phyloP scores from a whole-genome alignment of 2,888 invertebrate species.

The Nomada hirtipes region DNA sequence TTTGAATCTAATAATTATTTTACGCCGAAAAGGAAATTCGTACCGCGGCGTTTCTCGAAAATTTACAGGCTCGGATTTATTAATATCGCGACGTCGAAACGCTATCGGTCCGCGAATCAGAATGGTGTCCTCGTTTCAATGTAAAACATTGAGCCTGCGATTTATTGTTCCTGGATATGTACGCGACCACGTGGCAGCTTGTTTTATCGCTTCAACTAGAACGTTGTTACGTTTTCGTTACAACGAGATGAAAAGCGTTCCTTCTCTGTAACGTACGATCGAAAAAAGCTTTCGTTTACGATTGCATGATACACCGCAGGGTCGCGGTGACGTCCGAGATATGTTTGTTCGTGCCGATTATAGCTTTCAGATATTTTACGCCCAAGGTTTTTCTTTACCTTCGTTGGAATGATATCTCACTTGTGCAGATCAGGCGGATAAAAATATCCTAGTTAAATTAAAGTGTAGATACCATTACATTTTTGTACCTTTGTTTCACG shows the following conservation, averaged over 20 bases:
- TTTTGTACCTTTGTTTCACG: too few relatives aligned
- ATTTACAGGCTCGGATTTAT: conserved; percentile 3
- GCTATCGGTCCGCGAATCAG: conserved; percentile 16
- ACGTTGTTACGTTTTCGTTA: conserved; percentile 25
- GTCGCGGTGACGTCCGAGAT: too few relatives aligned
- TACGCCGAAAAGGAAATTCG: not conserved
- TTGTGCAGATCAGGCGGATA: too few relatives aligned
- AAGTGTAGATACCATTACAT: too few relatives aligned
- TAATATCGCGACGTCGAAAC: conserved; percentile 23
- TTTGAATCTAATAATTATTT: not conserved
- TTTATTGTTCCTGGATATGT: conserved; percentile 27
- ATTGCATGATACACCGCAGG: too few relatives aligned
- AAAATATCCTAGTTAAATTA: too few relatives aligned
- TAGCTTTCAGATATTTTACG: not conserved
- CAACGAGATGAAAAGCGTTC: conserved; percentile 11
- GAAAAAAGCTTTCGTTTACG: not conserved
- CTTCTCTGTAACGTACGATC: not conserved
- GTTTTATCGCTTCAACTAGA: conserved; percentile 31
- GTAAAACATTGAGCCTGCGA: conserved; percentile 23
- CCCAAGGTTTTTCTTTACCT: too few relatives aligned
- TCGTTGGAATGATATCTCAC: too few relatives aligned
- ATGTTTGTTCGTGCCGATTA: not conserved
- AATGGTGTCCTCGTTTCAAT: conserved; percentile 24
- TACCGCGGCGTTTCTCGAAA: not conserved
- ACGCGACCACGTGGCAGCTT: conserved; percentile 10